phyloP scores from a whole-genome alignment of 2,888 invertebrate genomes.

The Nematopogon swammerdamellus region DNA sequence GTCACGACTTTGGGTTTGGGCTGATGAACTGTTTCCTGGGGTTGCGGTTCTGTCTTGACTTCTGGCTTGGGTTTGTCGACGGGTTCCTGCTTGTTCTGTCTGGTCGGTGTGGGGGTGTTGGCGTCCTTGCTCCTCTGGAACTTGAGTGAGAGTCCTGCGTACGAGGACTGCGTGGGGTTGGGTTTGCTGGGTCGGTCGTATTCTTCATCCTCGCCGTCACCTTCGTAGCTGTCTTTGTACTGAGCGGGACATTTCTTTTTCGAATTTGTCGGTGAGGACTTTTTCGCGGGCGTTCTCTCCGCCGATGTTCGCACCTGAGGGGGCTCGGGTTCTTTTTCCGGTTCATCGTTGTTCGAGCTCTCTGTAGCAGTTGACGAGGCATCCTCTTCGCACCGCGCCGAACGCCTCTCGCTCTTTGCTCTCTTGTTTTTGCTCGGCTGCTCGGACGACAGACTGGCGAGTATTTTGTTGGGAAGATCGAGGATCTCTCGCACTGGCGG shows the following conservation, averaged over 20 bases:
- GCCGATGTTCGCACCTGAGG: not conserved
- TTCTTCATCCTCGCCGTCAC: conserved; percentile 39
- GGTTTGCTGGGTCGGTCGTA: conserved; percentile 15
- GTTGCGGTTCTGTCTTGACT: conserved; percentile 14
- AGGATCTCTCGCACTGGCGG: conserved; percentile 6
- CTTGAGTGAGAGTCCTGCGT: conserved; percentile 7
- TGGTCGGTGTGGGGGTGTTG: conserved; percentile 1
- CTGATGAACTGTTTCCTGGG: conserved; percentile 3
- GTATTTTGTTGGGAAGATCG: conserved; percentile 10
- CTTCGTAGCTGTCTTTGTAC: conserved; percentile 32
- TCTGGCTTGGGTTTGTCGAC: conserved; percentile 6
- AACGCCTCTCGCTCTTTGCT: conserved; percentile 17
- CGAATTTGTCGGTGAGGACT: conserved; percentile 2
- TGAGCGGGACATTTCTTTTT: conserved; percentile 2
- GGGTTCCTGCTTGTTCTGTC: not conserved
- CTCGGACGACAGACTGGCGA: not conserved
- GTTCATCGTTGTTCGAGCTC: conserved; percentile 61
- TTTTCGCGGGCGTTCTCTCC: conserved; percentile 3
- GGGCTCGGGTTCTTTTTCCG: conserved; percentile 23
- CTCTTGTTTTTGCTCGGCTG: conserved; percentile 1
- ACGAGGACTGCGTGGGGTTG: not conserved
- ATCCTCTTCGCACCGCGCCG: conserved; percentile 55
- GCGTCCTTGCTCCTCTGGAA: conserved; percentile 18
- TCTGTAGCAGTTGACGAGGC: conserved; percentile 70
- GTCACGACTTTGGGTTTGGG: not conserved